Percentiles rank a stretch among this genome's conserved stretches.
Evolutionary conservation across 2,113 vertebrate genomes (phyloP).

Genomic region (Smithornis capensis): DNA sequence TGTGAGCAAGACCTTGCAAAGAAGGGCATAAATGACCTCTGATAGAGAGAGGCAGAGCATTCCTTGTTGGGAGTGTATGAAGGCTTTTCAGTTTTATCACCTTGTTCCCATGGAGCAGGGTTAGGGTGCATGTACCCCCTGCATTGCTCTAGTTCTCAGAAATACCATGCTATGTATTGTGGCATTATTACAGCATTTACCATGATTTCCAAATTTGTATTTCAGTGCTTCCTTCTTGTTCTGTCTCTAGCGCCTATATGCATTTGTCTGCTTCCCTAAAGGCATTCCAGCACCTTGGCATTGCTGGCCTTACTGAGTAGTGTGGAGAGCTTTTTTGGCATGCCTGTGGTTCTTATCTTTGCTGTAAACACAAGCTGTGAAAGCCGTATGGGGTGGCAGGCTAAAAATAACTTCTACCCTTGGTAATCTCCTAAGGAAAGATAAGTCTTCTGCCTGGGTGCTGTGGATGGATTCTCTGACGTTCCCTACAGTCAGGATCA

Average conservation of each 20-base stretch:
- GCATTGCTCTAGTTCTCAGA: not conserved
- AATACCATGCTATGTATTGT: not conserved
- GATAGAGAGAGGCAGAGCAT: not conserved
- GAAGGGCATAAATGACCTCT: not conserved
- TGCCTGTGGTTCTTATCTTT: not conserved
- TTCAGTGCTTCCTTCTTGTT: not conserved
- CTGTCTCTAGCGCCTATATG: not conserved
- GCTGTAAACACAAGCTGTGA: conserved; percentile 29
- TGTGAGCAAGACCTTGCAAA: not conserved
- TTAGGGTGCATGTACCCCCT: too few relatives aligned
- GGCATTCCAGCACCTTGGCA: not conserved
- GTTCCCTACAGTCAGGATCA: not conserved
- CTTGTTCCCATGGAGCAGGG: not conserved
- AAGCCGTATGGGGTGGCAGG: not conserved
- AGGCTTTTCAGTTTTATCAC: not conserved
- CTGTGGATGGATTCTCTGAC: not conserved
- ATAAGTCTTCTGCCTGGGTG: not conserved
- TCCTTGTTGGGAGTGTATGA: not conserved
- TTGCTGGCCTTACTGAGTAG: not conserved
- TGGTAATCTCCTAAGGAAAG: conserved; percentile 57
- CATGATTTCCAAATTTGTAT: not conserved
- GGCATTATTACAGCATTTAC: not conserved
- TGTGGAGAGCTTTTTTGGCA: not conserved
- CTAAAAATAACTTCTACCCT: conserved; percentile 48
- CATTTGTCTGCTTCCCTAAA: not conserved